Conservation (phyloP, 2,797 vertebrate species). For the Sebastes jordani region DNA sequence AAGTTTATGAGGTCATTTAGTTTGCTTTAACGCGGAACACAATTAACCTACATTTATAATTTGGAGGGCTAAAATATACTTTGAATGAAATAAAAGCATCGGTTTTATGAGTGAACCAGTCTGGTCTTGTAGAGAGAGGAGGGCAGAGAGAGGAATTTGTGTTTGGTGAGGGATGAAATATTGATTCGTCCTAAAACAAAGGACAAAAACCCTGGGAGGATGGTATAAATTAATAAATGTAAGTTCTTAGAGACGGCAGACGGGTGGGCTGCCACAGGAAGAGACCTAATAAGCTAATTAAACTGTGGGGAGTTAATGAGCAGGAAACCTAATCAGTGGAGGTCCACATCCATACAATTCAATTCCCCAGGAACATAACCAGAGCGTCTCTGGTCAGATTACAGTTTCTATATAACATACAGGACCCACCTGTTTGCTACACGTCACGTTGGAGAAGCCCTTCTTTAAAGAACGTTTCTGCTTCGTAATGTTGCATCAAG, state of each 20-base stretch:
- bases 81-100: constrained; percentile 47
- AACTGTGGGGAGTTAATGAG: constrained; percentile 46
- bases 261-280: constrained; percentile 49
- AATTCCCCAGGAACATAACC: constrained; percentile 24
- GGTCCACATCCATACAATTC: constrained; percentile 34
- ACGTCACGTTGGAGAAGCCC: constrained; percentile 20
- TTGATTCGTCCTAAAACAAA: constrained; percentile 27
- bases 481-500: constrained; percentile 10
- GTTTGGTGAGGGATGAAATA: constrained; percentile 23
- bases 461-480: constrained; percentile 30
- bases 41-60: constrained; percentile 77
- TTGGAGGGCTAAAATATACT: constrained; percentile 53
- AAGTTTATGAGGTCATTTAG: constrained; percentile 88
- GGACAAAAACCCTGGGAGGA: constrained; percentile 12
- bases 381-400: constrained; percentile 26
- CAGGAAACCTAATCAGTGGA: constrained; percentile 49
- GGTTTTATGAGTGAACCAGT: constrained; percentile 42
- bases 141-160: constrained; percentile 1
- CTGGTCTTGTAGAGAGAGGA: constrained; percentile 29
- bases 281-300: constrained; percentile 50
- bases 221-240: constrained; percentile 30
- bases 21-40: constrained; percentile 80
- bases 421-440: constrained; percentile 1
- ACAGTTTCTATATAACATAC: constrained; percentile 12
- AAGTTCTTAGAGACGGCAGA: constrained; percentile 32